These are phyloP conservation scores for Phalacrocorax brasilianus DNA, from an alignment of 2,113 vertebrate genomes.

Conservation along the genomic window DNA sequence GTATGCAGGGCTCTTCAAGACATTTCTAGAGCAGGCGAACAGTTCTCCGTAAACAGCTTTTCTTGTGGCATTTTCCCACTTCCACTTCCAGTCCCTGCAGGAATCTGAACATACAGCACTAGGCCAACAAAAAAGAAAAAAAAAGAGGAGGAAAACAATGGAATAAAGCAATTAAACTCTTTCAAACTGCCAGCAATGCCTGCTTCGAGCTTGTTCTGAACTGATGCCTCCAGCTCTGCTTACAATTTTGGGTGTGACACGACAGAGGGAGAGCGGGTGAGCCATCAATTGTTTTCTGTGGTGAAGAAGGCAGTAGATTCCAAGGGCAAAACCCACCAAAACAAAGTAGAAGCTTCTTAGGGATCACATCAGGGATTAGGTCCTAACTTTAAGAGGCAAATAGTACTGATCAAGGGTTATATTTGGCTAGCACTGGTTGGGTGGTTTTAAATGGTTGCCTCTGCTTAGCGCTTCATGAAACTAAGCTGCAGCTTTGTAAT, in stretches of 20 bases:
- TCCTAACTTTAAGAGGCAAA: slow-evolving; percentile 1
- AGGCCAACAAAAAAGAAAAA: background rate
- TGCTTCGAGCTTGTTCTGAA: background rate
- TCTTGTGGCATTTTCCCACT: background rate
- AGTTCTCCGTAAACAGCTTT: background rate
- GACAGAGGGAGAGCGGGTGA: background rate
- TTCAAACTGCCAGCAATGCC: background rate
- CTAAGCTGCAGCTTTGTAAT: slow-evolving; percentile 1
- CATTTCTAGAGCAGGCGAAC: background rate
- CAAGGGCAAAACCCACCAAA: background rate
- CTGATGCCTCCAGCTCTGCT: background rate
- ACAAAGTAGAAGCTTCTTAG: background rate
- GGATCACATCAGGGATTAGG: background rate
- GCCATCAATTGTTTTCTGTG: background rate
- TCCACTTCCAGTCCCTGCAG: background rate
- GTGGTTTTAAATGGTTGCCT: slow-evolving; percentile 23
- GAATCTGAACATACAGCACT: background rate
- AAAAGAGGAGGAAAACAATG: background rate
- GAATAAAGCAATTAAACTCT: background rate
- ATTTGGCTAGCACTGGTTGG: slow-evolving; percentile 45
- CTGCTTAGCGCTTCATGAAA: background rate
- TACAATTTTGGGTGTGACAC: background rate
- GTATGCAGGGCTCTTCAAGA: background rate
- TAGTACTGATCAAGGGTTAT: slow-evolving; percentile 2
- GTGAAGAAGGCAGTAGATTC: background rate